Evolutionary conservation across 2,888 invertebrate species (phyloP).

Genomic region (Alentia gelatinosa): DNA sequence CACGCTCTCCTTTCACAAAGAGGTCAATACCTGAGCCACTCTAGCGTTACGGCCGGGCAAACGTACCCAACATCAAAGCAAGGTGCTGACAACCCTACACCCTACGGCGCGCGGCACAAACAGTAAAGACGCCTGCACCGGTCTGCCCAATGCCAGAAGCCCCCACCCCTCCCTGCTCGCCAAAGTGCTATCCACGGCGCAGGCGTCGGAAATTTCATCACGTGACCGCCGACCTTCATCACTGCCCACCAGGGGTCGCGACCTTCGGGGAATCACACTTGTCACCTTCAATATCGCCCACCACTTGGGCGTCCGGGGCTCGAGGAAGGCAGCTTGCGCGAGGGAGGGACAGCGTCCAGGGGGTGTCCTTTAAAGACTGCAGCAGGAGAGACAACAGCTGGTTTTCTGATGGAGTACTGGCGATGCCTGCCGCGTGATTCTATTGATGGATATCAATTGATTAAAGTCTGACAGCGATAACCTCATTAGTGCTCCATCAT

Average conservation of each 20-base stretch:
- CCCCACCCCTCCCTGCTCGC: background rate
- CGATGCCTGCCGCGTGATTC: too few relatives aligned
- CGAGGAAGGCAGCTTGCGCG: background rate
- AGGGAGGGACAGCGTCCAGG: too few relatives aligned
- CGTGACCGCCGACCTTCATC: background rate
- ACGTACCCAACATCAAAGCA: slow-evolving; percentile 2
- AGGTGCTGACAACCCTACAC: background rate
- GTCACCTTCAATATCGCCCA: slow-evolving; percentile 50
- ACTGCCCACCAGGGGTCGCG: slow-evolving; percentile 1
- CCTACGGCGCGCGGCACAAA: too few relatives aligned
- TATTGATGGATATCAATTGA: too few relatives aligned
- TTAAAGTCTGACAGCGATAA: too few relatives aligned
- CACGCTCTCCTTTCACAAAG: background rate
- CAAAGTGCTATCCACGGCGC: background rate
- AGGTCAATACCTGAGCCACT: slow-evolving; percentile 8
- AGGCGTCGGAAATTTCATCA: background rate
- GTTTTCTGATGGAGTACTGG: background rate
- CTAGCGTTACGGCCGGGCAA: background rate
- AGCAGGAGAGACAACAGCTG: background rate
- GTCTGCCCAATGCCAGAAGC: background rate
- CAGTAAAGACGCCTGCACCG: too few relatives aligned
- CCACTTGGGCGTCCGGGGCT: background rate
- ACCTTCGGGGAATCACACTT: slow-evolving; percentile 18
- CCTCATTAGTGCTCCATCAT: too few relatives aligned
- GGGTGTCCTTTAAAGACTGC: too few relatives aligned